Evolutionary conservation across 2,113 vertebrate species (phyloP), one percentile per base, ranked within the genome.

Genomic region (Syngnathoides biaculeatus): DNA sequence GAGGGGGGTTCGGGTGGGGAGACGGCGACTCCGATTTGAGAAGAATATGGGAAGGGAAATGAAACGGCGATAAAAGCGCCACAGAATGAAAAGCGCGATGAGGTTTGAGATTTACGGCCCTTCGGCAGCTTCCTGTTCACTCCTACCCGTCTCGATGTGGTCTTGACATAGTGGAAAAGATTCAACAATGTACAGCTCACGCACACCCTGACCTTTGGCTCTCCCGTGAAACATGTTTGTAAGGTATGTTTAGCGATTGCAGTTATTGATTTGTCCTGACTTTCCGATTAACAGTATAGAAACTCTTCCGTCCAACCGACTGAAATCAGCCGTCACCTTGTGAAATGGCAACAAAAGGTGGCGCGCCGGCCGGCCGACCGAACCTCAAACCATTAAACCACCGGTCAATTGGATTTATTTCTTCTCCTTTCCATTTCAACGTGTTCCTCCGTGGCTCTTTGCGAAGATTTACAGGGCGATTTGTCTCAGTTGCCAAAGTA

Each of bases 381-480:
- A 75, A 45, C 64, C 68, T 78, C 47, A 70, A 39, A 61, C 71
- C 26, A 55, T 60, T 62, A 13, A 22, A 26, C 22, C 35, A 40
- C 38, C 42, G 26, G 3, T 2, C 20, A 27, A 22, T 74, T 64
- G 74, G 67, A 83, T 83, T 75, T 64, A 67, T 75, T 67, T 78
- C 22, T 75, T 70, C 73, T 74, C 59, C 42, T 15, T 69, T 81
- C 72, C 73, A 72, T 72, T 75, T 60, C 57, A 24, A 65, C 58
- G 48, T 74, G 64, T 71, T 61, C 70, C 62, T 65, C n/a, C 14
- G 24, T 45, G n/a, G 65, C 55, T 58, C 57, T 67, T 57, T 48
- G 68, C 53, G 20, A 93, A 88, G 91, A 88, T 89, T 93, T 82
- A 92, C 81, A 73, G 81, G 84, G 65, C 86, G 81, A 84, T 86